phyloP scores from a whole-genome alignment of 2,113 vertebrate genomes.

The human region DNA sequence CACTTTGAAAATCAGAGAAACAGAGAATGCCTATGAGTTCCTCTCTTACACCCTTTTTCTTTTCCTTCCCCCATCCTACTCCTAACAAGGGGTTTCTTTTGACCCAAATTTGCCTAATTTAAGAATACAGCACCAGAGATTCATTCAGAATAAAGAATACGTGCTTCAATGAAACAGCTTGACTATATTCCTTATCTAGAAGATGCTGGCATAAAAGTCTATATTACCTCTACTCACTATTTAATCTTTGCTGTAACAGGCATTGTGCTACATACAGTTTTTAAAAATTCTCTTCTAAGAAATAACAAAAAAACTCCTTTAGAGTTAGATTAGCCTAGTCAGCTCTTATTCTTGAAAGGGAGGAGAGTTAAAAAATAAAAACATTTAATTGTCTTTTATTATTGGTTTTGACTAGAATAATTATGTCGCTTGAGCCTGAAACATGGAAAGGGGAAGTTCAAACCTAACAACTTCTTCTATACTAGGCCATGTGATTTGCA shows the following conservation, averaged over 20 bases:
- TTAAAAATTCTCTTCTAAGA: not conserved
- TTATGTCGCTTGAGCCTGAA: not conserved
- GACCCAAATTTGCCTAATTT: not conserved
- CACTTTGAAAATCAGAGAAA: not conserved
- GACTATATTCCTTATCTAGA: not conserved
- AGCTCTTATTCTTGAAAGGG: not conserved
- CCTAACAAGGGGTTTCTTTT: not conserved
- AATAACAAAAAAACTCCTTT: not conserved
- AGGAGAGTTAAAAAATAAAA: not conserved
- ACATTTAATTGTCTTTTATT: not conserved
- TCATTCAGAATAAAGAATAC: not conserved
- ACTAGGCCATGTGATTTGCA: not conserved
- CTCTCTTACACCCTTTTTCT: not conserved
- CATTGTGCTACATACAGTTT: not conserved
- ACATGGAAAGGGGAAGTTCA: not conserved
- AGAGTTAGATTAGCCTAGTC: not conserved
- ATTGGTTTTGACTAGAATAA: slow-evolving; percentile 14
- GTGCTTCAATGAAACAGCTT: not conserved
- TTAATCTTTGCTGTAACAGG: not conserved
- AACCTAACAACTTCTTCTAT: not conserved
- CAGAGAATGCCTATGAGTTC: not conserved
- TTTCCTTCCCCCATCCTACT: not conserved
- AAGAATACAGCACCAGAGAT: not conserved
- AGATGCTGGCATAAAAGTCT: not conserved
- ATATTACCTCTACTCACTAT: not conserved